Evolutionary conservation across 2,113 vertebrate genomes (phyloP).

Genomic region (Mirounga angustirostris): DNA sequence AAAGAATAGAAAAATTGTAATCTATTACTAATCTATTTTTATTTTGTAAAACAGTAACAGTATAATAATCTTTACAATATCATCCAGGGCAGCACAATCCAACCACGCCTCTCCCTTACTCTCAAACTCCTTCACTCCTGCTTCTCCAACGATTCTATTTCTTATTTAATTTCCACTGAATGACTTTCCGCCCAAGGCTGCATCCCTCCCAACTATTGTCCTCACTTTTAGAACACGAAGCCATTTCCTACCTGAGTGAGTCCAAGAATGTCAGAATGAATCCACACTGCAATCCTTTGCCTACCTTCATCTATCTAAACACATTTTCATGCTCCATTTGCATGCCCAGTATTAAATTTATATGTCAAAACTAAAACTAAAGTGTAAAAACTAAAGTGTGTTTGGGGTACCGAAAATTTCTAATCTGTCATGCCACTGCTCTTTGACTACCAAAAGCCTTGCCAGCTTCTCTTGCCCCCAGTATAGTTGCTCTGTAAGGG

Average conservation of each 20-base stretch:
- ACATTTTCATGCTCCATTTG: background rate
- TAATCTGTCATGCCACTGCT: background rate
- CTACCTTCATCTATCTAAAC: background rate
- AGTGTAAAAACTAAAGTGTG: background rate
- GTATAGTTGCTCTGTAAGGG: background rate
- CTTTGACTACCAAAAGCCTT: background rate
- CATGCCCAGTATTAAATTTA: background rate
- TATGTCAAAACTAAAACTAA: background rate
- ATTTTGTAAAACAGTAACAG: background rate
- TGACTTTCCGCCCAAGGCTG: background rate
- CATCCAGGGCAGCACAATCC: background rate
- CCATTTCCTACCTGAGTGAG: background rate
- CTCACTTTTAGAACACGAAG: background rate
- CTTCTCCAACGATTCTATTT: background rate
- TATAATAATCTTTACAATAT: background rate
- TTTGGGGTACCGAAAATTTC: background rate
- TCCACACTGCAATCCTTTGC: background rate
- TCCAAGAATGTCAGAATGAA: background rate
- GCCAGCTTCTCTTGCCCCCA: background rate
- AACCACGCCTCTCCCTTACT: background rate
- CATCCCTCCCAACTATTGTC: background rate
- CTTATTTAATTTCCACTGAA: background rate
- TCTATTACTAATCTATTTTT: background rate
- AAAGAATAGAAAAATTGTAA: conserved; percentile 13
- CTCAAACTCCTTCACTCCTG: background rate